Evolutionary conservation across 2,797 vertebrate species (phyloP), one percentile per base, ranked within the genome.

Genomic region (Simalia tracyae): DNA sequence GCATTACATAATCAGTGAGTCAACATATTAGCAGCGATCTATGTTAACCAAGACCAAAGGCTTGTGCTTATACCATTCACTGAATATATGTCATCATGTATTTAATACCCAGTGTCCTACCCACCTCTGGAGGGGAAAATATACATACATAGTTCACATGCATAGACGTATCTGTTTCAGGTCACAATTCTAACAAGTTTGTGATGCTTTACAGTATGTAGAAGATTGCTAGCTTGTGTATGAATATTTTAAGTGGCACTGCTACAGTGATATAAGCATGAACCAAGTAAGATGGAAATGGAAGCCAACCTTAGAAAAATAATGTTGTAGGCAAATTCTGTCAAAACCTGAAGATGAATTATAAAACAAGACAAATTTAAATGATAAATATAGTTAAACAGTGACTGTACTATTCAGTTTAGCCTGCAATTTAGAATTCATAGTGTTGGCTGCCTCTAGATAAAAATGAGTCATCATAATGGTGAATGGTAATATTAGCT

Each of bases 341-440:
- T 42, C 64, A 36, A 91, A 86, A 5, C 31, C 24, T 59, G 8
- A 59, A n/a, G 28, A 50, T 66, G 26, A 72, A 22, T 50, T 50
- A 87, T 19, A 91, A 76, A n/a, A 11, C 86, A 89, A 72, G 10
- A 46, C 50, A 24, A 46, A 89, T 91, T 88, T 56, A 89, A 93
- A 91, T 60, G 5, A 50, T 22, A 89, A 92, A 57, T 93, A 86
- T 0, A 0, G 5, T 54, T 87, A 3, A n/a, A 56, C 8, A 19
- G 66, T 14, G 89, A 57, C 88, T 92, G 2, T 92, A 5, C 60
- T 88, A 54, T 28, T 36, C 76, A 17, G 19, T 86, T 88, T 84
- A 24, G 87, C 36, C 28, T 17, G 24, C 10, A 68, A 84, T 68
- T 54, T 36, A 59, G 5, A 91, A 64, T 7, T 46, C 86, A 59